Base-by-base conservation (phyloP, 2,888 invertebrate species). In the Amblyjoppa fuscipennis region DNA sequence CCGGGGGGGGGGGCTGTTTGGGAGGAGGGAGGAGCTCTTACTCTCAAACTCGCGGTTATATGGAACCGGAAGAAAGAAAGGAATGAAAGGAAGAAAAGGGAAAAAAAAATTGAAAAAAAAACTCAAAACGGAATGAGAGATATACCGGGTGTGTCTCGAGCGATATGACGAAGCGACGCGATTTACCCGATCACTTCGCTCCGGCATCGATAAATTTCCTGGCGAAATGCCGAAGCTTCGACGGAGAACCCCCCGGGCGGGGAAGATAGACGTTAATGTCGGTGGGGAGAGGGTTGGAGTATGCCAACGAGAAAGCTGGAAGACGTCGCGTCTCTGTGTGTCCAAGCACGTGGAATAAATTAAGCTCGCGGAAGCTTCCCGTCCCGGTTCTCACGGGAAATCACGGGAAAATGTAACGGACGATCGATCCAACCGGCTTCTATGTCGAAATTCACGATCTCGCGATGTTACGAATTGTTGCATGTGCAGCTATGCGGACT, bases 201-300 rank as follows among this genome's bases (percentile, higher is more conserved):
- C 66, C 75, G 1, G 75, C 31, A 56, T 79, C 82, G 71, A 85
- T 82, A 82, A 88, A 88, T 88, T 87, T 84, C 81, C 86, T 83
- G 83, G 82, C 84, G 64, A 83, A 81, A 76, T 86, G 83, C 87
- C 84, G 86, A 84, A 87, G 49, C 75, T 41, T 25, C 20, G 20
- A 38, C 11, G 34, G 28, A 16, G 31, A 64, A 64, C 31, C 64
- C 16, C 13, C 9, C 11, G 61, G 45, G 59, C 41, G 41, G 53
- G 13, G 13, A 38, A 56, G 41, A 59, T 74, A n/a, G 74, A 59
- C 59, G 74, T 74, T 76, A 66, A 53, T 38, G 53, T 56, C 3
- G 45, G 66, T 20, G 66, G 28, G 11, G 41, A 31, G 51, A 66
- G 51, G 9, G 25, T 7, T 31, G 4, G 31, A 31, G 61, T 53